A percentile compares a stretch with the other conserved stretches of the same genome.
phyloP scores from a whole-genome alignment of 2,888 invertebrate species.

The Diplolepis rosae region DNA sequence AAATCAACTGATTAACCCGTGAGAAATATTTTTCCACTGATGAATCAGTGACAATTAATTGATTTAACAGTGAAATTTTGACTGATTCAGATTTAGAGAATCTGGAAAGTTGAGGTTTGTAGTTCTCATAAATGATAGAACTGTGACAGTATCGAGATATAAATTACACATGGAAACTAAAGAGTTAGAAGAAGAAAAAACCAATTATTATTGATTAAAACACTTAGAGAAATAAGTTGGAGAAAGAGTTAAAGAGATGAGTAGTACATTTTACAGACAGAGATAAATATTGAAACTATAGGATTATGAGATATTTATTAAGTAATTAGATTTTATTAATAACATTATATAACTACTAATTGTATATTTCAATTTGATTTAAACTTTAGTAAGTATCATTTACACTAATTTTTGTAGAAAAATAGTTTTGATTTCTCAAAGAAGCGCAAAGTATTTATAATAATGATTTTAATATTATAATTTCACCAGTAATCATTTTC shows the following conservation, averaged over 20 bases:
- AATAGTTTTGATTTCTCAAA: too few species aligned
- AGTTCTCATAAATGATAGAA: not conserved
- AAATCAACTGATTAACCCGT: too few species aligned
- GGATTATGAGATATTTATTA: not conserved
- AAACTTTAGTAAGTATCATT: too few species aligned
- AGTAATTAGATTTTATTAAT: not conserved
- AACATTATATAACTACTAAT: not conserved
- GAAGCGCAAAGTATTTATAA: not conserved
- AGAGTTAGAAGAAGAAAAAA: slow-evolving; percentile 50
- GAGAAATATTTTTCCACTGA: too few species aligned
- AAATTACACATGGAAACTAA: slow-evolving; percentile 34
- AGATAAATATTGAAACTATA: not conserved
- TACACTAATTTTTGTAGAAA: too few species aligned
- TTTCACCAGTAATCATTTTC: too few species aligned
- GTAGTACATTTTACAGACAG: not conserved
- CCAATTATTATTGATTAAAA: slow-evolving; percentile 14
- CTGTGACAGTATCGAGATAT: not conserved
- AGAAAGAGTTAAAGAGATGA: not conserved
- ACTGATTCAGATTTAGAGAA: too few species aligned
- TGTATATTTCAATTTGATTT: not conserved
- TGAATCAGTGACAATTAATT: too few species aligned
- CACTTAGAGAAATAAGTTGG: slow-evolving; percentile 13
- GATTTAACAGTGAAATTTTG: too few species aligned
- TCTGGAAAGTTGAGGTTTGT: not conserved
- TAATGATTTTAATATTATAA: not conserved